phyloP scores from a whole-genome alignment of 2,797 vertebrate genomes.

The Cirrhinus mrigala region DNA sequence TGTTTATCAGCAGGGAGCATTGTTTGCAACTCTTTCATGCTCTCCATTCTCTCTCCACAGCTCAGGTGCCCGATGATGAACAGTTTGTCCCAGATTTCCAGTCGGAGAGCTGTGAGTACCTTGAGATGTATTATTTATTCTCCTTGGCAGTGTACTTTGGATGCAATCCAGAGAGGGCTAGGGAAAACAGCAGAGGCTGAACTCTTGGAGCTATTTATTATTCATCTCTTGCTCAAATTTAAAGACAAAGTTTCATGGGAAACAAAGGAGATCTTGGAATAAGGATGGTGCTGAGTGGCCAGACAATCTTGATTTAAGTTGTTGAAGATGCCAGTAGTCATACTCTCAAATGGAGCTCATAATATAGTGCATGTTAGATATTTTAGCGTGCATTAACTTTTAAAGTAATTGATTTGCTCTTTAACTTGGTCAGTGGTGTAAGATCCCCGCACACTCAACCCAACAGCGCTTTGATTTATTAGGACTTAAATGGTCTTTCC shows the following conservation, averaged over 20 bases:
- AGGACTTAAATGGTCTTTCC: slow-evolving; percentile 24
- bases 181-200: slow-evolving; percentile 27
- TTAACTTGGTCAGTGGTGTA: background rate
- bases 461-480: slow-evolving; percentile 25
- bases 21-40: slow-evolving; percentile 32
- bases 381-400: background rate
- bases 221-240: slow-evolving; percentile 54
- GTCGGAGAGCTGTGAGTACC: slow-evolving; percentile 93
- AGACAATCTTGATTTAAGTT: slow-evolving; percentile 45
- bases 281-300: slow-evolving; percentile 15
- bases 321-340: slow-evolving; percentile 21
- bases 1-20: slow-evolving; percentile 2
- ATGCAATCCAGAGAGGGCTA: slow-evolving; percentile 49
- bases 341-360: background rate
- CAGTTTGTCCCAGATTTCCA: slow-evolving; percentile 97
- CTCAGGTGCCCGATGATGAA: slow-evolving; percentile 95
- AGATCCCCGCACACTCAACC: background rate
- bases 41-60: slow-evolving; percentile 68
- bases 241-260: slow-evolving; percentile 36
- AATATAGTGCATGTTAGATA: background rate
- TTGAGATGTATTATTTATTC: slow-evolving; percentile 59
- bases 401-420: slow-evolving; percentile 4
- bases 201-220: slow-evolving; percentile 52
- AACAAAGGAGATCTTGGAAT: slow-evolving; percentile 29
- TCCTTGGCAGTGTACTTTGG: slow-evolving; percentile 52